Percentiles rank a stretch among this genome's conserved stretches.
These are phyloP conservation scores for Urechis unicinctus DNA, from an alignment of 2,888 invertebrate species.

Conservation along the genomic window DNA sequence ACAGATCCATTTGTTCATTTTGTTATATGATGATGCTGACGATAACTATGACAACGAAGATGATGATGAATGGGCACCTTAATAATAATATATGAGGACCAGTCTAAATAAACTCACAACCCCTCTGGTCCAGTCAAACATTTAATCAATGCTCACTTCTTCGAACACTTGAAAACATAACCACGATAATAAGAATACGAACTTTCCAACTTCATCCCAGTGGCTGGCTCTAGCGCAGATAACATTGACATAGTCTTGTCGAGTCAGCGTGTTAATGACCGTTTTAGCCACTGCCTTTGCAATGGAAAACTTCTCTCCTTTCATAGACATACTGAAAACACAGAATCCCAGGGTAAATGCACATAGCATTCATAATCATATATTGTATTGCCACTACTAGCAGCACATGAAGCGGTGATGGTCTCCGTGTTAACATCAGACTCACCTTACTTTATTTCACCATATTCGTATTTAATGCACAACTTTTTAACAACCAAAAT, in stretches of 20 bases:
- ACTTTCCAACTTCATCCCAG: constrained; percentile 52
- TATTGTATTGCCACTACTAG: neutral
- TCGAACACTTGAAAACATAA: neutral
- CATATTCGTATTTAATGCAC: neutral
- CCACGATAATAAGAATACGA: constrained; percentile 18
- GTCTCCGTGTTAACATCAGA: neutral
- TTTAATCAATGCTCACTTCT: too few species aligned
- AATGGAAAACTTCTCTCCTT: constrained; percentile 49
- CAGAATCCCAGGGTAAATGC: neutral
- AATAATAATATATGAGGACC: too few species aligned
- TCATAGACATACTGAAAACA: constrained; percentile 44
- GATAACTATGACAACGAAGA: too few species aligned
- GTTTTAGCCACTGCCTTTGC: constrained; percentile 50
- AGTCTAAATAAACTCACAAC: too few species aligned
- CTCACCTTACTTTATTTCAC: neutral
- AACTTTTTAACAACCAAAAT: too few species aligned
- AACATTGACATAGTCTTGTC: constrained; percentile 51
- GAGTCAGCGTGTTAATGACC: constrained; percentile 50
- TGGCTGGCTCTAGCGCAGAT: constrained; percentile 51
- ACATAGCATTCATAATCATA: neutral
- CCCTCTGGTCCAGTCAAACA: too few species aligned
- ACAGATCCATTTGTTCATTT: too few species aligned
- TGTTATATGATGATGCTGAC: too few species aligned
- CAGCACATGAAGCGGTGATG: neutral
- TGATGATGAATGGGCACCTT: neutral